Base-by-base conservation (phyloP, 2,888 invertebrate genomes). In the Oscheius sp. region DNA sequence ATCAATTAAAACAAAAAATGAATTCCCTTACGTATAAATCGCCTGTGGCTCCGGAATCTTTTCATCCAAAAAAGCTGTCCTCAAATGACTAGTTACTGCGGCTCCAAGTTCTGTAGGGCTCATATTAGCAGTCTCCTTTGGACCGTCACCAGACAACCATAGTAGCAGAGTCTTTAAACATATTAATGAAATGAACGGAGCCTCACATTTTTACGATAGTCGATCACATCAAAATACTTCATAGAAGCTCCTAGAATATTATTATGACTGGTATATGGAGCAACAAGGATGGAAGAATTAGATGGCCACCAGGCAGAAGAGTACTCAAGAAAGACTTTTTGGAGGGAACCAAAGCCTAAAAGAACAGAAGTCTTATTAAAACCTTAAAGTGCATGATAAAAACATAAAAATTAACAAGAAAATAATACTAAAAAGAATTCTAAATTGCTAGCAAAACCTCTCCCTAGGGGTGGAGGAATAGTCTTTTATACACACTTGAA, bases 241-340 rank as follows among this genome's bases (percentile, higher is more conserved):
- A 62, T 47, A 5, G 24, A 28, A 36, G n/a, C 28, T 1, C 33
- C 45, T 4, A 62, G 22, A n/a, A 26, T 45, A n/a, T 54, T 54
- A 20, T 54, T 54, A 12, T 54, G 54, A n/a, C 33, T 33, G 4
- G 33, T 54, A 36, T 54, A 54, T n/a, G 54, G 54, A 17, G 66
- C 59, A 0, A 66, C 9, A 6, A 66, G 20, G 2, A 22, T 45
- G 4, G 22, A 6, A 9, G 38, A 12, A 20, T 66, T 51, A 9
- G 63, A 41, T 0, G 73, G 49, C 82, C 82, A 82, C 75, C 80
- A 83, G 0, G 72, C 59, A 8, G 47, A n/a, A 3, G 73, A 71
- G 67, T 80, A 82, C 30, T 79, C 75, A 22, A 82, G 41, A 38
- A 82, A 81, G 1, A 82, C 71, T 50, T 82, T 82, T 62, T 75